Evolutionary conservation across 2,797 vertebrate species (phyloP), one percentile per base, ranked within the genome.

Genomic region (Aldrovandia affinis): DNA sequence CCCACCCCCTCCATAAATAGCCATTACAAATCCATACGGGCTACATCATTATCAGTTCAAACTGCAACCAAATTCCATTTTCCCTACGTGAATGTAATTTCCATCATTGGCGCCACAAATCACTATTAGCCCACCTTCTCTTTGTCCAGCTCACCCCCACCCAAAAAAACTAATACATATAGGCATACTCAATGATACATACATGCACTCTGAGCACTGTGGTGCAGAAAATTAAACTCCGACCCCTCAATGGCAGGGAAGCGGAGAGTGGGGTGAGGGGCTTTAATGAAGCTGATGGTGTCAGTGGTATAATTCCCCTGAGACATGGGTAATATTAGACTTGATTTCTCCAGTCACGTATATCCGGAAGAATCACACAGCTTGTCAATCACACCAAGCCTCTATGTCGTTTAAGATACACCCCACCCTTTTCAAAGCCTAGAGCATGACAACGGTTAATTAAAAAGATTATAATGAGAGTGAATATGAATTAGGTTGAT

Each of bases 11-110:
- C 91, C 87, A 93, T 88, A 90, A 95, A 93, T 94, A 93, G 94
- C 94, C 94, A 96, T 95, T 95, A 96, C 93, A 94, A 94, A 97
- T 94, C 94, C 90, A 95, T 95, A 96, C 94, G 93, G 94, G 91
- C 91, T 87, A 92, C 94, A 94, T 96, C 95, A 94, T 96, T 95
- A 95, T 92, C 90, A 94, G 95, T 94, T 96, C 94, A 93, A 92
- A 93, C 93, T 91, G 93, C 92, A 95, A 95, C 90, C 93, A 96
- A 96, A 96, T 96, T 95, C 94, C 95, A 96, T 96, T 96, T 96
- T 95, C 93, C 93, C 92, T 87, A 89, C 91, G 94, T 93, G 95
- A 94, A 96, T 95, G 95, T 94, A 92, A 92, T 95, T 96, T 93
- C 90, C 94, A 96, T 96, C 93, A 93, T 93, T 91, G 91, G 92